A percentile compares a stretch with the other conserved stretches of the same genome.
These are phyloP conservation scores for Emydura subglobosa DNA, from an alignment of 2,113 vertebrate genomes.

Conservation along the genomic window DNA sequence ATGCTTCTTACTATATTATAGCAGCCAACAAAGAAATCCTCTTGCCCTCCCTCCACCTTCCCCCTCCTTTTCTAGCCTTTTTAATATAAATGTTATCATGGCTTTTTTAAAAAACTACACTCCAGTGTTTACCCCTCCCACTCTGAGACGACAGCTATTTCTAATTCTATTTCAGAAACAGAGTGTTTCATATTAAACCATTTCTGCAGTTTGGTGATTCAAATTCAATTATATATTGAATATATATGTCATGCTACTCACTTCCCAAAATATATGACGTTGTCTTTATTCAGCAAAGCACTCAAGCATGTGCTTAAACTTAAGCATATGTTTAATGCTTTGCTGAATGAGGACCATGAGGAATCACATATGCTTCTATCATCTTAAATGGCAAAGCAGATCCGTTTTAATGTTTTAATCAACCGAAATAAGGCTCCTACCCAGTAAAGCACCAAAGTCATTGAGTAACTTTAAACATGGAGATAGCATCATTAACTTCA, in stretches of 20 bases:
- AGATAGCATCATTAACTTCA: not conserved
- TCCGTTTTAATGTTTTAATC: not conserved
- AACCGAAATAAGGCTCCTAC: not conserved
- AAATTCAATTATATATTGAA: not conserved
- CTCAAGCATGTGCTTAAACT: not conserved
- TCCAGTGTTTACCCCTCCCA: not conserved
- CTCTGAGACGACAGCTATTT: not conserved
- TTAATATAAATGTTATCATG: not conserved
- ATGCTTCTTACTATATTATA: rapidly evolving
- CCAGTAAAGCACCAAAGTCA: not conserved
- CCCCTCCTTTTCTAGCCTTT: not conserved
- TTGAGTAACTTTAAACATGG: not conserved
- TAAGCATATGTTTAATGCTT: not conserved
- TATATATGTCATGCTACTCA: not conserved
- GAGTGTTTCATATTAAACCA: not conserved
- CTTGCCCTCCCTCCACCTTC: not conserved
- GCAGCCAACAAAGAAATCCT: not conserved
- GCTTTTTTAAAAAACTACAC: not conserved
- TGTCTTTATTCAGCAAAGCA: not conserved
- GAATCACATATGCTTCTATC: not conserved
- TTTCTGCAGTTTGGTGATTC: not conserved
- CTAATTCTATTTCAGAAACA: not conserved
- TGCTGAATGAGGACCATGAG: not conserved
- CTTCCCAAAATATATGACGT: not conserved
- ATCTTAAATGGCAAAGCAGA: not conserved